These are phyloP conservation scores for Parotocinclus haroldoi DNA, from an alignment of 2,797 vertebrate genomes.

Conservation along the genomic window DNA sequence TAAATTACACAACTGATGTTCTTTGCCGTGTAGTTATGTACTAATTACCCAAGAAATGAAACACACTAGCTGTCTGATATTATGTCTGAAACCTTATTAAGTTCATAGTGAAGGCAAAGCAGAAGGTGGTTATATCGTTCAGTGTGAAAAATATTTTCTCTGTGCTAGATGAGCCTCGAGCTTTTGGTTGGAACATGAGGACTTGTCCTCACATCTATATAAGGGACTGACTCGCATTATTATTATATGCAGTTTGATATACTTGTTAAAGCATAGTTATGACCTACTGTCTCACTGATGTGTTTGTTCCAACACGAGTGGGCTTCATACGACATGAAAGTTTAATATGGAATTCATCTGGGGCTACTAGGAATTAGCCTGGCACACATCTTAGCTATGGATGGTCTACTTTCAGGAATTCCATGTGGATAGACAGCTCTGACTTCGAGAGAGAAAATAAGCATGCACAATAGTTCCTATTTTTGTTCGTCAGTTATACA, in stretches of 20 bases:
- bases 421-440: slow-evolving; percentile 6
- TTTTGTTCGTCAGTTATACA: slow-evolving; percentile 13
- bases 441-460: slow-evolving; percentile 21
- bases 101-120: too few species aligned
- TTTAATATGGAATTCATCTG: slow-evolving; percentile 4
- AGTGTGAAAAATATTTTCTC: too few species aligned
- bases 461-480: slow-evolving; percentile 21
- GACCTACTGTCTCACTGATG: neutral
- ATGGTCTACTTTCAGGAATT: slow-evolving; percentile 10
- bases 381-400: neutral
- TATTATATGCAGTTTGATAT: slow-evolving; percentile 14
- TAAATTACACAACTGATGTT: neutral
- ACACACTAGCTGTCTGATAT: neutral
- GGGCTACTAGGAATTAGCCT: neutral
- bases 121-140: too few species aligned
- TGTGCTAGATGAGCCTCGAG: neutral
- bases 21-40: neutral
- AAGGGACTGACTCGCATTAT: neutral
- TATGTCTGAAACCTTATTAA: too few species aligned
- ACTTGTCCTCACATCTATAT: neutral
- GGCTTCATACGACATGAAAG: neutral
- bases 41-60: slow-evolving; percentile 3
- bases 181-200: neutral
- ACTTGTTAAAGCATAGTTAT: neutral
- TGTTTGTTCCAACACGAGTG: neutral